phyloP scores from a whole-genome alignment of 2,113 vertebrate species.

The Leucosticte australis region DNA sequence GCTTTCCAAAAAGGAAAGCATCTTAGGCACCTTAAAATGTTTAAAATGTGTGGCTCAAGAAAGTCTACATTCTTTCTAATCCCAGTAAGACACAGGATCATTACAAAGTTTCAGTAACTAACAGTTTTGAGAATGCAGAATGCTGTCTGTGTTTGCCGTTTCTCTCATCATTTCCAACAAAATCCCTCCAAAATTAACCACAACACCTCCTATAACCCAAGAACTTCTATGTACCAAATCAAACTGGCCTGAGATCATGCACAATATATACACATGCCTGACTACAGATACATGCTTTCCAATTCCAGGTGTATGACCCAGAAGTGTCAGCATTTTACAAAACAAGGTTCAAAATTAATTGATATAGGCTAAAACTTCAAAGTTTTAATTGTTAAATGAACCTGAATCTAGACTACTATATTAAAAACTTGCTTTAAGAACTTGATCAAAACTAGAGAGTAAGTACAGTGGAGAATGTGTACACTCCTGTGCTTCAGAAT shows the following conservation, averaged over 20 bases:
- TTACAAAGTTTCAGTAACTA: background rate
- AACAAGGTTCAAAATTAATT: background rate
- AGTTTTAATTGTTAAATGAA: background rate
- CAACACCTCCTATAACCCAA: background rate
- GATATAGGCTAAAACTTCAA: background rate
- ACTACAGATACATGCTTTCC: background rate
- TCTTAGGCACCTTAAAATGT: background rate
- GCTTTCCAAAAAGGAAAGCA: background rate
- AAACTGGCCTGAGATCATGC: background rate
- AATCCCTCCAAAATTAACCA: background rate
- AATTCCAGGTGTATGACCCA: background rate
- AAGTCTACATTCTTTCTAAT: background rate
- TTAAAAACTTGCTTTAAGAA: background rate
- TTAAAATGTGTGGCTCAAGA: background rate
- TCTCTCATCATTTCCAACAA: background rate
- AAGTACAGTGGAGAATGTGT: background rate
- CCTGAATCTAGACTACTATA: background rate
- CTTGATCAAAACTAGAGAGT: background rate
- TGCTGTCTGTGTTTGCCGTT: background rate
- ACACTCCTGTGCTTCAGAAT: background rate
- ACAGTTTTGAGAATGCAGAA: background rate
- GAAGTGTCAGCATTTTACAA: background rate
- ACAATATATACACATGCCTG: background rate
- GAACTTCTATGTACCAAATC: background rate
- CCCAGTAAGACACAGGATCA: background rate